These are phyloP conservation scores for Peromyscus attwateri DNA, from an alignment of 2,797 vertebrate species.

Conservation along the genomic window DNA sequence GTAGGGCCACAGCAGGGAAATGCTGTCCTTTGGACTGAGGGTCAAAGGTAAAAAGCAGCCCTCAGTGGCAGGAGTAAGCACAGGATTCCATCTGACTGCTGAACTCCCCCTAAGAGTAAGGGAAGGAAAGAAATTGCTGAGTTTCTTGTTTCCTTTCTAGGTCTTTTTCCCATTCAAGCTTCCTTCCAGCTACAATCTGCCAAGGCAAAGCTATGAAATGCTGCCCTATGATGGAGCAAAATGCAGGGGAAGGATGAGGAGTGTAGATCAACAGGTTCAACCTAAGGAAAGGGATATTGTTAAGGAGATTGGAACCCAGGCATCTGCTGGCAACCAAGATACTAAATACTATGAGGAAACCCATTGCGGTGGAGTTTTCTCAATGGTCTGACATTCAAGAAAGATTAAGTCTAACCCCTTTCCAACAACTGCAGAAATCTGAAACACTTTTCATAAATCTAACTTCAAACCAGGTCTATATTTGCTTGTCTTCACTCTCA, in stretches of 20 bases:
- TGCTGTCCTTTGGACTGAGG: too few species aligned
- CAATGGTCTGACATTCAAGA: neutral
- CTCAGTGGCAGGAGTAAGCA: neutral
- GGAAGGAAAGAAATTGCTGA: fast-evolving
- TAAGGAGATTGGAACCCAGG: too few species aligned
- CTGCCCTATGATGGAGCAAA: neutral
- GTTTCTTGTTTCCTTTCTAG: neutral
- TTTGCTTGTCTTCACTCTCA: neutral
- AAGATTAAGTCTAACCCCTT: neutral
- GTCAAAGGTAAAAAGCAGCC: neutral
- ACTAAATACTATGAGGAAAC: neutral
- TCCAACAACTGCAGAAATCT: neutral
- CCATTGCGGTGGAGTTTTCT: neutral
- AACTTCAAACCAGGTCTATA: neutral
- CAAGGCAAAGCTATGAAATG: neutral
- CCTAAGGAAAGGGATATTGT: too few species aligned
- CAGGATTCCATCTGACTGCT: neutral
- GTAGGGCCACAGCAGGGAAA: neutral
- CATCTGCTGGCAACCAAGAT: neutral
- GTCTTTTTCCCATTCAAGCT: neutral
- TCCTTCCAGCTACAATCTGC: neutral
- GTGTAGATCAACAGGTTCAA: neutral
- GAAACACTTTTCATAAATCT: neutral
- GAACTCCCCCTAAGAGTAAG: neutral
- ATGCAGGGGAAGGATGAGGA: too few species aligned